Evolutionary conservation across 1,140 invertebrate species (phyloP).

Genomic region (Sarcophaga bullata): DNA sequence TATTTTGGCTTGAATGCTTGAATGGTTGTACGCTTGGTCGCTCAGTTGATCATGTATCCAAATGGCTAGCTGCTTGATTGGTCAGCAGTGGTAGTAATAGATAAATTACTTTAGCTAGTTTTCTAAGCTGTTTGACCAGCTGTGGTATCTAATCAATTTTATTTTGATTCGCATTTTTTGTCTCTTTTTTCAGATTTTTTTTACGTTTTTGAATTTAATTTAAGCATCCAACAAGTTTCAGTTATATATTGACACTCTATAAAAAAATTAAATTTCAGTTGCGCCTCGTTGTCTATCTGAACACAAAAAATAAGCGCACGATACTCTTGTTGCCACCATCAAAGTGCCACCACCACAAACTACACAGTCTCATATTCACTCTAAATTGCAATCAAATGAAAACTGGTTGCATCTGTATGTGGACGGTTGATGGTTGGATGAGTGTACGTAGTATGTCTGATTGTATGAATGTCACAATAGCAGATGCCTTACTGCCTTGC

Average conservation of each 20-base stretch:
- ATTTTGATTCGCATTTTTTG: constrained; percentile 8
- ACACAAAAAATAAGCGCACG: neutral
- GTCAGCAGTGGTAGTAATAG: neutral
- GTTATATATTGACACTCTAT: constrained; percentile 6
- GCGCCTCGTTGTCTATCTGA: constrained; percentile 9
- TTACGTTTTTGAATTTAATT: neutral
- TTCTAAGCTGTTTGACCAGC: constrained; percentile 6
- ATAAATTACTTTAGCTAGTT: constrained; percentile 21
- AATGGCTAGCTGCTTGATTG: too few relatives aligned
- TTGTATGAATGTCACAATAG: neutral
- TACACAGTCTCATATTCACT: too few relatives aligned
- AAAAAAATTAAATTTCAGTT: neutral
- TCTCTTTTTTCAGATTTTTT: neutral
- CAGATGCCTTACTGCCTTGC: neutral
- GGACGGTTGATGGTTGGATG: neutral
- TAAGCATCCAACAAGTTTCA: constrained; percentile 16
- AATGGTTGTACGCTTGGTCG: neutral
- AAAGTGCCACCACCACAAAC: neutral
- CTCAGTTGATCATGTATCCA: neutral
- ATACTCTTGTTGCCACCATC: constrained; percentile 11
- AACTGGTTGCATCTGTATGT: neutral
- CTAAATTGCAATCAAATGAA: neutral
- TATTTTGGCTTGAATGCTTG: constrained; percentile 6
- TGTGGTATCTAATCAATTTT: constrained; percentile 13
- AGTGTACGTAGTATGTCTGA: neutral